These are phyloP conservation scores for Drosophila ironensis DNA, from an alignment of 1,140 invertebrate genomes.

Conservation along the genomic window DNA sequence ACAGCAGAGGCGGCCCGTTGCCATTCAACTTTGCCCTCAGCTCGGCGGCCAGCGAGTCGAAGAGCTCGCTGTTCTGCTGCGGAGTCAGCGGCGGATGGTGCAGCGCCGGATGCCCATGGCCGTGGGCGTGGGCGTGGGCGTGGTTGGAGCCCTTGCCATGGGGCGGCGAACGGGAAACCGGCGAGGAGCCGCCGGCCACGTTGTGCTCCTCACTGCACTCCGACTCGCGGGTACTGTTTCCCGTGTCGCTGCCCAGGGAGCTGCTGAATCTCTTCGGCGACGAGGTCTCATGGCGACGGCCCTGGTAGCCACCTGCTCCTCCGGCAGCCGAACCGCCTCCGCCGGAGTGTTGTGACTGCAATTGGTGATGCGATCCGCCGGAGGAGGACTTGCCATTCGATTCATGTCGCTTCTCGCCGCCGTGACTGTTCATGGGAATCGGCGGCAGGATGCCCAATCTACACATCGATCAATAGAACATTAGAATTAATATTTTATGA, in stretches of 20 bases:
- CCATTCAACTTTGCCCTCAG: conserved; percentile 91
- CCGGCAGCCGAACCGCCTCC: neutral
- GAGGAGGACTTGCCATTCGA: conserved; percentile 36
- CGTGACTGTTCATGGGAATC: conserved; percentile 45
- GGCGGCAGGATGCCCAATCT: conserved; percentile 77
- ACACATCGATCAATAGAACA: too few relatives aligned
- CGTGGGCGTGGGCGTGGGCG: conserved; percentile 1
- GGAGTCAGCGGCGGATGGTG: conserved; percentile 81
- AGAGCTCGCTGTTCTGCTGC: conserved; percentile 87
- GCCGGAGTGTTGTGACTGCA: conserved; percentile 26
- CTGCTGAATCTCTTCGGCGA: conserved; percentile 84
- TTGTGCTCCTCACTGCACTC: conserved; percentile 87
- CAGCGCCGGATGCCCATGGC: conserved; percentile 27
- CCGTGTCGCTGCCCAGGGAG: conserved; percentile 88
- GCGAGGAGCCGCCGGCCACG: conserved; percentile 33
- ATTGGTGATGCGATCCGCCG: conserved; percentile 39
- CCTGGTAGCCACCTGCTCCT: conserved; percentile 61
- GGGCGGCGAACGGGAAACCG: conserved; percentile 60
- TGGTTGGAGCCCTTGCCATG: conserved; percentile 43
- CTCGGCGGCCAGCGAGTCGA: conserved; percentile 96
- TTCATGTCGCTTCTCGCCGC: conserved; percentile 50
- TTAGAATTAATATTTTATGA: too few relatives aligned
- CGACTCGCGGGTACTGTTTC: conserved; percentile 88
- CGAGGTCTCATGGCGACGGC: conserved; percentile 79
- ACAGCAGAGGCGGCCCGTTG: conserved; percentile 89